Evolutionary conservation across 2,113 vertebrate species (phyloP).

Genomic region (Hydropotes inermis): DNA sequence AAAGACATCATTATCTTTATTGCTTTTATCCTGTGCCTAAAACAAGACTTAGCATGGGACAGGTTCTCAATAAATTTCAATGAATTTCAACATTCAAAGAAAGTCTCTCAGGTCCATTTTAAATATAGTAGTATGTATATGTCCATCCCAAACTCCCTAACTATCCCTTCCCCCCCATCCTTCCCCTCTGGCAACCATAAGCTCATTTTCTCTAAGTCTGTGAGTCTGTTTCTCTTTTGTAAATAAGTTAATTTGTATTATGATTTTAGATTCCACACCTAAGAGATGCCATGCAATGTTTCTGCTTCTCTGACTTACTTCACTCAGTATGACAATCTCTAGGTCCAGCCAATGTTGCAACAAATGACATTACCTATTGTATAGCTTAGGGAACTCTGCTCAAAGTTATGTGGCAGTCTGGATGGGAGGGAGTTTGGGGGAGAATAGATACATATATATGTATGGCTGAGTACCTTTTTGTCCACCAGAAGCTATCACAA

Average conservation of each 20-base stretch:
- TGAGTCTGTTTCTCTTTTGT: not conserved
- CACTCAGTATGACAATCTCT: not conserved
- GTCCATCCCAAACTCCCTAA: not conserved
- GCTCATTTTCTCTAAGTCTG: not conserved
- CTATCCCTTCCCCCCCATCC: not conserved
- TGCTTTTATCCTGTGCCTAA: not conserved
- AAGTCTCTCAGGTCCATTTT: not conserved
- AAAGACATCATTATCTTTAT: not conserved
- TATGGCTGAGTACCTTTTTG: not conserved
- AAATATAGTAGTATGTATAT: not conserved
- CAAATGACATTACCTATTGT: not conserved
- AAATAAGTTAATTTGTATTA: not conserved
- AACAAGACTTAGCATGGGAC: not conserved
- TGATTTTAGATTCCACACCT: not conserved
- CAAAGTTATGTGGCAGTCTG: not conserved
- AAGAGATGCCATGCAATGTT: not conserved
- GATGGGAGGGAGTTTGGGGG: not conserved
- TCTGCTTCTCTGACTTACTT: not conserved
- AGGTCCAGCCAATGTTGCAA: fast-evolving
- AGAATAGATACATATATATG: not conserved
- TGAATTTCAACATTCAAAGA: not conserved
- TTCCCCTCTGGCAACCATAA: not conserved
- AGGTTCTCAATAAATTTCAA: not conserved
- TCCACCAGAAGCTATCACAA: not conserved
- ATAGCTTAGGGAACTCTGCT: not conserved